Evolutionary conservation across 2,888 invertebrate species (phyloP), one percentile per base, ranked within the genome.

Genomic region (Cotesia congregata): DNA sequence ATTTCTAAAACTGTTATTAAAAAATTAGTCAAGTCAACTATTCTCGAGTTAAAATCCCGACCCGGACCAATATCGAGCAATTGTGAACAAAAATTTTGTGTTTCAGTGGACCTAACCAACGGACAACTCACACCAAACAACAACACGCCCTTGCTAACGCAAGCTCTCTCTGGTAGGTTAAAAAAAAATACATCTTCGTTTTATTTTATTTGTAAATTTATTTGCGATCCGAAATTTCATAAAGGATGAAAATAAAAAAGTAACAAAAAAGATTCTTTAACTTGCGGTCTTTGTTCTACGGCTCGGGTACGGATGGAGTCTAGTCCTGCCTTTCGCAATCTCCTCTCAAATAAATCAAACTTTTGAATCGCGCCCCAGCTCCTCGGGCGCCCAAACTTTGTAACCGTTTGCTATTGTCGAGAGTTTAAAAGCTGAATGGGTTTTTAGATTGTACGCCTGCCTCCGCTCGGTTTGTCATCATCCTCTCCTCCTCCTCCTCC

Each of bases 61-160:
- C 75, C 75, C 67, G 70, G 69, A 73, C 67, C 77, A 79, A 69
- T 72, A 70, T 77, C 71, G 90, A 89, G 90, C 90, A 91, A 90
- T 91, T 92, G 91, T 92, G 91, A 80, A 92, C 91, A 90, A 90
- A 90, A 92, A 85, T 91, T 92, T 91, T 92, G 91, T 92, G 92
- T 93, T 94, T 91, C 94, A 96, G 96, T 97, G 94, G 97, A 97
- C 93, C 94, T 97, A 92, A 95, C 96, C 93, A 97, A 97, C 92
- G 97, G 97, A 91, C 97, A 97, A 93, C 94, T 97, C 91, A 97
- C 97, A 90, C 96, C 96, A 91, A 97, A 97, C 94, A 96, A 96
- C 94, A 97, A 96, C 92, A 96, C 96, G 90, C 96, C 97, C 90
- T 93, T 97, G 92, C 94, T 97, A 92, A 97, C 97, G 92, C 97